Percentiles rank a stretch among this genome's conserved stretches.
Conservation (phyloP, 2,888 invertebrate genomes). For the Hemaris fuciformis region DNA sequence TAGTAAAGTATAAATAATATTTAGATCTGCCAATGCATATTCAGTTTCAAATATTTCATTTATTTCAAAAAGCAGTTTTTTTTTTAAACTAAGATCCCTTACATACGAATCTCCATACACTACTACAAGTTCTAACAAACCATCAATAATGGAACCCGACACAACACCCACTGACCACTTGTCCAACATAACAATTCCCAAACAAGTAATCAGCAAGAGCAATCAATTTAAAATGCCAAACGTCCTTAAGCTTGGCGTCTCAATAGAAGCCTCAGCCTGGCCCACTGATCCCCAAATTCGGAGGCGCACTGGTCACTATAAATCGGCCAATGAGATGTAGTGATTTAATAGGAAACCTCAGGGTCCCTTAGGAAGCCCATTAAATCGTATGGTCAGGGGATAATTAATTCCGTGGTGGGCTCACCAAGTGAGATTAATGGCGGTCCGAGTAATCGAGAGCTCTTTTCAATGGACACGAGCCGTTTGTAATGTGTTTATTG, state of each 20-base stretch:
- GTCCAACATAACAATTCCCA: too few species aligned
- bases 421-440: conserved; percentile 78
- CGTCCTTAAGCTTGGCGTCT: conserved; percentile 6
- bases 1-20: too few species aligned
- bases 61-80: too few species aligned
- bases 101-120: too few species aligned
- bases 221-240: background rate
- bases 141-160: too few species aligned
- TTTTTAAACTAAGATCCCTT: too few species aligned
- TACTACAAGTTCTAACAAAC: too few species aligned
- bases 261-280: conserved; percentile 24
- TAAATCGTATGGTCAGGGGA: conserved; percentile 81
- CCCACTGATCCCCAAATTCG: conserved; percentile 34
- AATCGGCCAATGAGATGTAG: conserved; percentile 80
- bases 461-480: conserved; percentile 61
- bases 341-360: conserved; percentile 80
- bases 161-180: too few species aligned
- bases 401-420: conserved; percentile 78
- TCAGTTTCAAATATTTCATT: too few species aligned
- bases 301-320: conserved; percentile 66
- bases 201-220: background rate
- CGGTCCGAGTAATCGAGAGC: conserved; percentile 59
- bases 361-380: conserved; percentile 78
- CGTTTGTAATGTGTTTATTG: conserved; percentile 55
- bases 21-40: too few species aligned